Conservation (phyloP, 2,888 invertebrate species). For the Acronicta alni region DNA sequence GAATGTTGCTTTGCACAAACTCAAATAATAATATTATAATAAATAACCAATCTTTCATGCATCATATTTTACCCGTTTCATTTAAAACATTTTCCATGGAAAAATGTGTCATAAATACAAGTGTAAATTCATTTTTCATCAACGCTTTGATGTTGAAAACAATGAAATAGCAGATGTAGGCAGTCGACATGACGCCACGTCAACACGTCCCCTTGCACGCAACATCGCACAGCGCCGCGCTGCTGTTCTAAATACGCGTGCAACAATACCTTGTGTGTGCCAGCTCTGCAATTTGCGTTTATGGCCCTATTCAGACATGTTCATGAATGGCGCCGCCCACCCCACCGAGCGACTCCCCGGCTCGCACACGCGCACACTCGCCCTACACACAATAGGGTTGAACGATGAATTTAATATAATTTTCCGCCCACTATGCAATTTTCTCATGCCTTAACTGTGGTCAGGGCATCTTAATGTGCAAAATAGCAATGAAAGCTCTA, state of each 20-base stretch:
- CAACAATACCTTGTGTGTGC: slow-evolving; percentile 53
- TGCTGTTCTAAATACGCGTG: slow-evolving; percentile 40
- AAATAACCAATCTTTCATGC: too few relatives aligned
- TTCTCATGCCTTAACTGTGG: slow-evolving; percentile 43
- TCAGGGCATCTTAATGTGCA: slow-evolving; percentile 28
- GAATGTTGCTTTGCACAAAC: not conserved
- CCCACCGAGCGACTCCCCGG: slow-evolving; percentile 52
- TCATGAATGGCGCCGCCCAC: slow-evolving; percentile 68
- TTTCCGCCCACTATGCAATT: slow-evolving; percentile 65
- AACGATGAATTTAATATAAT: slow-evolving; percentile 61
- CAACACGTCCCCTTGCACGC: slow-evolving; percentile 42
- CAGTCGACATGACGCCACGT: slow-evolving; percentile 31
- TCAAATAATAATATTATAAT: too few relatives aligned
- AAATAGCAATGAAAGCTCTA: slow-evolving; percentile 26
- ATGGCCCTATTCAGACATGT: slow-evolving; percentile 67
- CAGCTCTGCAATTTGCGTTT: slow-evolving; percentile 72
- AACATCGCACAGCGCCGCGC: slow-evolving; percentile 20
- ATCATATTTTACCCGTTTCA: not conserved
- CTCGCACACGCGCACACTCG: slow-evolving; percentile 41
- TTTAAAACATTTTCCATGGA: slow-evolving; percentile 11
- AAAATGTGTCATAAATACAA: slow-evolving; percentile 34
- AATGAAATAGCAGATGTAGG: slow-evolving; percentile 35
- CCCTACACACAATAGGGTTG: slow-evolving; percentile 63
- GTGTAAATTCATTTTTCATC: slow-evolving; percentile 38
- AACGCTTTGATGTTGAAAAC: slow-evolving; percentile 41